phyloP scores from a whole-genome alignment of 1,140 invertebrate genomes.

The Bombus balteatus region DNA sequence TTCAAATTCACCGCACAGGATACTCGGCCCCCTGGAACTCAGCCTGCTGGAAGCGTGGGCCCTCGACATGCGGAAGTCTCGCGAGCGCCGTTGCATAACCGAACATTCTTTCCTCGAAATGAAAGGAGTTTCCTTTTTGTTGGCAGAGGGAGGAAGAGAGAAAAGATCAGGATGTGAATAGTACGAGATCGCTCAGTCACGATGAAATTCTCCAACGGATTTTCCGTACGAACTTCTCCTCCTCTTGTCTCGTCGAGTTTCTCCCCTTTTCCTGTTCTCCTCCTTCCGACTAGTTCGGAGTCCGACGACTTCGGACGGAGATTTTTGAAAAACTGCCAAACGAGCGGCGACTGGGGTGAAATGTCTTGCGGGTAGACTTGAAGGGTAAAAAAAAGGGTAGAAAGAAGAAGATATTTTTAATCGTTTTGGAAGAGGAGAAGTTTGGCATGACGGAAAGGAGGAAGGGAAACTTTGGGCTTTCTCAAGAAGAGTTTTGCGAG shows the following conservation, averaged over 20 bases:
- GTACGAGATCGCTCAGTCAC: background rate
- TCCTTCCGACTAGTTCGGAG: background rate
- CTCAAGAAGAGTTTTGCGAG: too few species aligned
- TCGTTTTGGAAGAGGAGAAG: background rate
- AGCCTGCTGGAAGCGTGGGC: background rate
- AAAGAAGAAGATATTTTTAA: background rate
- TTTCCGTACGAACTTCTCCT: background rate
- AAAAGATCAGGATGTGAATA: slow-evolving; percentile 50
- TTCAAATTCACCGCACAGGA: slow-evolving; percentile 70
- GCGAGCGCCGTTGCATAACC: slow-evolving; percentile 75
- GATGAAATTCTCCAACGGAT: slow-evolving; percentile 42
- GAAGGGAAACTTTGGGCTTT: too few species aligned
- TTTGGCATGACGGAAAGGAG: background rate
- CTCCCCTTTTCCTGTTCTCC: background rate
- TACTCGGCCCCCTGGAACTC: background rate
- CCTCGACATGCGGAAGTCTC: slow-evolving; percentile 62
- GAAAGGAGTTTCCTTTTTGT: slow-evolving; percentile 39
- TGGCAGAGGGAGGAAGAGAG: slow-evolving; percentile 34
- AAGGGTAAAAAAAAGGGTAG: too few species aligned
- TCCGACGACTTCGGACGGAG: background rate
- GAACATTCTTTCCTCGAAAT: slow-evolving; percentile 72
- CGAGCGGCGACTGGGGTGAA: background rate
- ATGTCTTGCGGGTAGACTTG: background rate
- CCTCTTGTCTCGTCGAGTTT: background rate
- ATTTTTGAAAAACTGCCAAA: slow-evolving; percentile 21